Base-by-base conservation (phyloP, 2,797 vertebrate genomes). In the Scolopax rusticola region DNA sequence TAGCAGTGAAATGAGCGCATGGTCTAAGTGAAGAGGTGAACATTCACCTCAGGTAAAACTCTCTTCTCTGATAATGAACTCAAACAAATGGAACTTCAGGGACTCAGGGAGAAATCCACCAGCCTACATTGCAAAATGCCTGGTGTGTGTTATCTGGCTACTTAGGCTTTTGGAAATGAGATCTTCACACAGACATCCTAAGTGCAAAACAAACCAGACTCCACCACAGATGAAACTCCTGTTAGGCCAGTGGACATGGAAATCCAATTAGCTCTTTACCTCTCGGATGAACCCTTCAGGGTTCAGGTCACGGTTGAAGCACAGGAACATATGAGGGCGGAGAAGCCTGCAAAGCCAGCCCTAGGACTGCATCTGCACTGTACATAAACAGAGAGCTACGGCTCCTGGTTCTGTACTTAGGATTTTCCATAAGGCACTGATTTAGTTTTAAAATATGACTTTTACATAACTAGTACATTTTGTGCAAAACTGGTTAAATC, bases 401-500 rank as follows among this genome's bases (percentile, higher is more conserved):
- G 18, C 48, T 78, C 65, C 93, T 47, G 41, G 24, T 75, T 68
- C 78, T 61, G 36, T 5, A 43, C 75, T 80, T 45, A 24, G 33
- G 32, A 43, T 50, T 92, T 95, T 80, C 93, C 91, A 85, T n/a
- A 83, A 89, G 74, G 84, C 73, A 54, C 54, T 0, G 0, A 59
- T 61, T 93, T 78, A 5, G 45, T 50, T 80, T 89, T 76, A 56
- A 93, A 90, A 83, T 56, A 53, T 8, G 33, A 77, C 60, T 89
- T 90, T 87, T 78, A 90, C 7, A 0, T 85, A 92, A 90, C 38
- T 33, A 68, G 93, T 54, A 93, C 88, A 83, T 87, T 89, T 86
- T 93, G 91, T 95, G 88, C 90, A 85, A 96, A 89, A 85, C 50
- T 71, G 88, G 93, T 78, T 82, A 87, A 95, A 92, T 97, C 87